Base-by-base conservation (phyloP, 2,113 vertebrate genomes). In the Hepsetus odoe region DNA sequence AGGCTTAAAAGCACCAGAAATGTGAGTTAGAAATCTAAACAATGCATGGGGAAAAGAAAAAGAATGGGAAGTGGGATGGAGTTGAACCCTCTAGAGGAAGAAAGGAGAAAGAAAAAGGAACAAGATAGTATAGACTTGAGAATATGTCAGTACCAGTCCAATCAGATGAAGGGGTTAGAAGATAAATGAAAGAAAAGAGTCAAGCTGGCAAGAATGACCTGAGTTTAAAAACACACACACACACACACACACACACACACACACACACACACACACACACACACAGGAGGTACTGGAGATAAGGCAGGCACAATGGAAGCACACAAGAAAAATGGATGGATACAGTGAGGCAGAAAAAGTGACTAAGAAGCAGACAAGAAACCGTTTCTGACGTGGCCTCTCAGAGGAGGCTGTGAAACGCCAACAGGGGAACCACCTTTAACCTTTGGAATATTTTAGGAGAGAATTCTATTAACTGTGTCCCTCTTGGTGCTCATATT, bases 171-270 rank as follows among this genome's bases (percentile, higher is more conserved):
- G 58, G 40, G 74, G 49, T 77, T 53, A 73, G 20, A 12, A 76
- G 55, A 83, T 80, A 65, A 80, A 83, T 79, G 14, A 51, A n/a
- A 75, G 55, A 72, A 76, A 83, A 80, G 59, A 72, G 51, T 56
- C 26, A 14, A 64, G 30, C 49, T 76, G 76, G 58, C 72, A 75
- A 72, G 40, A 61, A 51, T 75, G 72, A 40, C 77, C 53, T 33
- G 62, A 55, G 61, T 20, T 55, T 49, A 70, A 59, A 67, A 58
- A 46, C n/a, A n/a, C n/a, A n/a, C n/a, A n/a, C n/a, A n/a, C n/a
- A n/a, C n/a, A n/a, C n/a, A n/a, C n/a, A n/a, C n/a, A n/a, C n/a
- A n/a, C n/a, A n/a, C n/a, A n/a, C n/a, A n/a, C n/a, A n/a, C n/a
- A n/a, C n/a, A n/a, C n/a, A n/a, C n/a, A n/a, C n/a, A n/a, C n/a